Base-by-base conservation (phyloP, 1,140 invertebrate genomes). In the Chelonus insularis region DNA sequence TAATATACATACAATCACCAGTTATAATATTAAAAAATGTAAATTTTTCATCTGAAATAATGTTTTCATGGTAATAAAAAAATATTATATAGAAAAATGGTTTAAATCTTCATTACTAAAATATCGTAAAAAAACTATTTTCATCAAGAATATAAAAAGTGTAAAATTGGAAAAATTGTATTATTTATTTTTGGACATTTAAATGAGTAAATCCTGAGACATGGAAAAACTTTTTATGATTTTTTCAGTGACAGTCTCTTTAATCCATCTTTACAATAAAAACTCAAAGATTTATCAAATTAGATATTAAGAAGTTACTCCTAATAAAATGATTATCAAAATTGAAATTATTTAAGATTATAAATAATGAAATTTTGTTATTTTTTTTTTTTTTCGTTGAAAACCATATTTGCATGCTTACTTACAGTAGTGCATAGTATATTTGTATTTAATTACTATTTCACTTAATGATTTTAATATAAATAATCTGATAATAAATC, bases 21-120 rank as follows among this genome's bases (percentile, higher is more conserved):
- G 59, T 41, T 52, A 60, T 45, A 47, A 21, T 23, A 34, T n/a
- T 52, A 52, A 60, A 54, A 29, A 59, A 47, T 45, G 29, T 60
- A 20, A 48, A 34, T 57, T 41, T 41, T 52, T 41, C 47, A 41
- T 37, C 55, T 52, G 48, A 52, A 50, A n/a, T 65, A 16, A 18
- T 36, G 29, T 54, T 48, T 47, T 50, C 41, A 41, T 57, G 51
- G 36, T 54, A 54, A 14, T 47, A 39, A 56, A 52, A 63, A 51
- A 58, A 63, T 58, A 54, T 57, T 21, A 11, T 37, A 36, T 65
- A 62, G 64, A 55, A 65, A 65, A 65, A 65, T 61, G 56, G n/a
- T 41, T 62, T 62, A 50, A 57, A 43, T 57, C 37, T 62, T 25
- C 52, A 39, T 56, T 47, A 55, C 48, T 20, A 47, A 39, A 23